Percentiles rank a stretch among this genome's conserved stretches.
Evolutionary conservation across 2,888 invertebrate species (phyloP).

Genomic region (Ochropleura leucogaster): DNA sequence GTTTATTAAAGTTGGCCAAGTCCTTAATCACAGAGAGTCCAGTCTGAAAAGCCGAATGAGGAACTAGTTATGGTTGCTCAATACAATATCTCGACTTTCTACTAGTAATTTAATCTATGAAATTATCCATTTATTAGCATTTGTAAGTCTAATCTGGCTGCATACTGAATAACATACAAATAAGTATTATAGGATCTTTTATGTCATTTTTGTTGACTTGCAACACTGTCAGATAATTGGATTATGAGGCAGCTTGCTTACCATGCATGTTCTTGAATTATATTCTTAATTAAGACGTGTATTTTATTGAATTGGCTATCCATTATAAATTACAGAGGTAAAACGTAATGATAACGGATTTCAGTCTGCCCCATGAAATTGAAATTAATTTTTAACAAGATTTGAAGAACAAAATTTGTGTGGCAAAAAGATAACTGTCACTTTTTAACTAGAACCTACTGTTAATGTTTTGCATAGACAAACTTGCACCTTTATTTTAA

Average conservation of each 20-base stretch:
- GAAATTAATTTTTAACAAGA: neutral
- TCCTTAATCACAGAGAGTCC: neutral
- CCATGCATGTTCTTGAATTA: conserved; percentile 18
- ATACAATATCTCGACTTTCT: neutral
- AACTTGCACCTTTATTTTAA: neutral
- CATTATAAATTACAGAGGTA: neutral
- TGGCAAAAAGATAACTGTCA: neutral
- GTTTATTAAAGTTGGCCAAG: neutral
- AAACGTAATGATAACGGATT: neutral
- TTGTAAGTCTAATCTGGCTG: conserved; percentile 2
- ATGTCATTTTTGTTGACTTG: conserved; percentile 18
- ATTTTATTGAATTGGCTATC: conserved; percentile 35
- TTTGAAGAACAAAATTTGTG: neutral
- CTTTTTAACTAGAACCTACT: neutral
- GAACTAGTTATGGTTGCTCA: neutral
- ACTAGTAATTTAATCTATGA: neutral
- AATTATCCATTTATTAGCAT: neutral
- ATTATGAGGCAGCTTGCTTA: conserved; percentile 29
- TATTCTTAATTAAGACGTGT: conserved; percentile 1
- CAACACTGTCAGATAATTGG: conserved; percentile 17
- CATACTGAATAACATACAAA: neutral
- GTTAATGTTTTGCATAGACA: too few relatives aligned
- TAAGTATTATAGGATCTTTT: conserved; percentile 15
- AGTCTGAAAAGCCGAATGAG: neutral
- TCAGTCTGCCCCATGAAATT: neutral